Conservation (phyloP, 2,888 invertebrate species). For the Notodonta ziczac region DNA sequence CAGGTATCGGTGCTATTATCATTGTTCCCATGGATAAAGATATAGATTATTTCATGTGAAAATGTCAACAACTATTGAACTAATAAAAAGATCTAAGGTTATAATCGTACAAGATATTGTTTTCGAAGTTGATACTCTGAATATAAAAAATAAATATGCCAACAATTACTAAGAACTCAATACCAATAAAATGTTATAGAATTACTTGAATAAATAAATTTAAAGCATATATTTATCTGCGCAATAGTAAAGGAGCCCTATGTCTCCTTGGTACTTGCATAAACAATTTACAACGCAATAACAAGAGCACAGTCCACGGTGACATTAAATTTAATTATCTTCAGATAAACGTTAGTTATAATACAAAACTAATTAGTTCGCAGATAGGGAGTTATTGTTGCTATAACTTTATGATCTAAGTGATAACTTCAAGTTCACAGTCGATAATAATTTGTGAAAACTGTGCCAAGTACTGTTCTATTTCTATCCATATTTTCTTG, state of each 20-base stretch:
- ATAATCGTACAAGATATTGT: too few relatives aligned
- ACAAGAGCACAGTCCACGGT: slow-evolving; percentile 26
- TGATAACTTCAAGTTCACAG: background rate
- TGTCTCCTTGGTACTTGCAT: slow-evolving; percentile 6
- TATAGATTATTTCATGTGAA: too few relatives aligned
- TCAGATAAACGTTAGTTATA: slow-evolving; percentile 37
- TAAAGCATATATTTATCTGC: background rate
- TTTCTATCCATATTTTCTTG: background rate
- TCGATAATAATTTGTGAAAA: background rate
- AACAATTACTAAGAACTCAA: too few relatives aligned
- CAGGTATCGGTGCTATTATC: too few relatives aligned
- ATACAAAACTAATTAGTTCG: slow-evolving; percentile 9
- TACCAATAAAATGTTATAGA: too few relatives aligned
- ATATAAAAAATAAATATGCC: too few relatives aligned
- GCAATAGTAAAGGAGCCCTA: background rate
- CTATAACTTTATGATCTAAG: slow-evolving; percentile 3
- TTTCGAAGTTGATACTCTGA: too few relatives aligned
- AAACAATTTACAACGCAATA: slow-evolving; percentile 9
- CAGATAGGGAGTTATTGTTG: slow-evolving; percentile 13
- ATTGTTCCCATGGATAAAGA: too few relatives aligned
- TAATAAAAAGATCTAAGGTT: too few relatives aligned
- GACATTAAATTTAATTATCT: slow-evolving; percentile 43
- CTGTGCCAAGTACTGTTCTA: background rate
- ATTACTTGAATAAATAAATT: too few relatives aligned
- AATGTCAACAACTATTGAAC: too few relatives aligned